These are phyloP conservation scores for Rhogogaster chlorosoma DNA, from an alignment of 2,888 invertebrate species.

Conservation along the genomic window DNA sequence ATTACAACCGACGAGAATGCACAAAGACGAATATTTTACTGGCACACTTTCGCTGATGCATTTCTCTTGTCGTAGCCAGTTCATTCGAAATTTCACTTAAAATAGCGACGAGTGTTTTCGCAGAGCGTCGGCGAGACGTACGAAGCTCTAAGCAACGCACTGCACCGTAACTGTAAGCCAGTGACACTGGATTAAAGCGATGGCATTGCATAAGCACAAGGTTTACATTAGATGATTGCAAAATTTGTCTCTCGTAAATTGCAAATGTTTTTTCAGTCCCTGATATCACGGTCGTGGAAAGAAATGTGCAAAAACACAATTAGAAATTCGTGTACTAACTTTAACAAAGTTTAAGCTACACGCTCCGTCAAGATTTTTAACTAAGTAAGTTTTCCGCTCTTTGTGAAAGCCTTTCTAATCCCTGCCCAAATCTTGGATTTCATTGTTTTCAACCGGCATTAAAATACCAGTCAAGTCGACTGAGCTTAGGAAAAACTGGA, in stretches of 20 bases:
- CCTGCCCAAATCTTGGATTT: conserved; percentile 7
- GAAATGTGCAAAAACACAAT: neutral
- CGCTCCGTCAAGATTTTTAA: neutral
- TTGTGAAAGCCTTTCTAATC: conserved; percentile 16
- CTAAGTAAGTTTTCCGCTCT: conserved; percentile 23
- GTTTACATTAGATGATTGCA: neutral
- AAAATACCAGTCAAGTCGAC: conserved; percentile 2
- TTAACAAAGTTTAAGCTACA: neutral
- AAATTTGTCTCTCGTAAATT: neutral
- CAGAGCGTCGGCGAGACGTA: neutral
- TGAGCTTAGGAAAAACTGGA: neutral
- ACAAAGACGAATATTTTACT: neutral
- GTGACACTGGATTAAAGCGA: neutral
- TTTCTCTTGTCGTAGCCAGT: neutral
- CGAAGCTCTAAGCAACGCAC: neutral
- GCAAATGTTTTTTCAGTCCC: neutral
- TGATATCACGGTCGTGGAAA: neutral
- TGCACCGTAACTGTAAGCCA: neutral
- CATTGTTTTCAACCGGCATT: conserved; percentile 32
- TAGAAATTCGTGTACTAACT: neutral
- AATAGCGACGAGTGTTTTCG: neutral
- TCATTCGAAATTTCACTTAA: neutral
- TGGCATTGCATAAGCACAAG: neutral
- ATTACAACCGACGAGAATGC: neutral
- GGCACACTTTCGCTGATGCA: neutral